These are phyloP conservation scores for Synchiropus splendidus DNA, from an alignment of 2,113 vertebrate genomes.

Conservation along the genomic window DNA sequence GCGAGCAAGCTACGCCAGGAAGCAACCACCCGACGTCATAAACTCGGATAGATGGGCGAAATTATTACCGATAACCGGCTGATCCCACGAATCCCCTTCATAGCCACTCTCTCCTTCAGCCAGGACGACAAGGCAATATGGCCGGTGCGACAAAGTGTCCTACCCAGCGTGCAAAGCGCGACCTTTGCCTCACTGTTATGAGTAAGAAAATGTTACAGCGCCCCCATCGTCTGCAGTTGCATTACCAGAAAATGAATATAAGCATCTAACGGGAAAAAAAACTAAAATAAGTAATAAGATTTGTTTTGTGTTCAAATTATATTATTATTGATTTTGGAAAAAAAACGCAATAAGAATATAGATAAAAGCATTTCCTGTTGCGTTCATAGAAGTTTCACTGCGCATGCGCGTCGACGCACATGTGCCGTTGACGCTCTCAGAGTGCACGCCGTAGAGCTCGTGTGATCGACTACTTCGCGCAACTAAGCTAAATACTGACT, in stretches of 20 bases:
- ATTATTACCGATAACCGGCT: slow-evolving; percentile 63
- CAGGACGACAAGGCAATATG: slow-evolving; percentile 43
- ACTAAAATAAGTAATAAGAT: too few relatives aligned
- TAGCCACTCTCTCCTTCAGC: slow-evolving; percentile 62
- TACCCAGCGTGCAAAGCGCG: slow-evolving; percentile 59
- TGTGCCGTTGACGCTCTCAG: slow-evolving; percentile 29
- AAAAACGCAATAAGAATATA: too few relatives aligned
- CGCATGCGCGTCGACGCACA: slow-evolving; percentile 35
- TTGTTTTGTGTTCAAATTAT: too few relatives aligned
- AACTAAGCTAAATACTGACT: too few relatives aligned
- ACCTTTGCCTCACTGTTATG: neutral
- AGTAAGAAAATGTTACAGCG: neutral
- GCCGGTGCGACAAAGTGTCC: slow-evolving; percentile 48
- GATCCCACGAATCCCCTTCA: slow-evolving; percentile 70
- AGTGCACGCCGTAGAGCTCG: neutral
- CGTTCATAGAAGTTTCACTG: neutral
- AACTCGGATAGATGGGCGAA: fast-evolving
- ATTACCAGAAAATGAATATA: too few relatives aligned
- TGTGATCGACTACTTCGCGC: neutral
- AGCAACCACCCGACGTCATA: fast-evolving
- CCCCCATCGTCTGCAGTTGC: too few relatives aligned
- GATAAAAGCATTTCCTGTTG: slow-evolving; percentile 11
- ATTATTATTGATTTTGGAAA: too few relatives aligned
- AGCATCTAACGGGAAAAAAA: too few relatives aligned
- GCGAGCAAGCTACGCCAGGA: fast-evolving